Base-by-base conservation (phyloP, 2,888 invertebrate genomes). In the Nomada hirtipes region DNA sequence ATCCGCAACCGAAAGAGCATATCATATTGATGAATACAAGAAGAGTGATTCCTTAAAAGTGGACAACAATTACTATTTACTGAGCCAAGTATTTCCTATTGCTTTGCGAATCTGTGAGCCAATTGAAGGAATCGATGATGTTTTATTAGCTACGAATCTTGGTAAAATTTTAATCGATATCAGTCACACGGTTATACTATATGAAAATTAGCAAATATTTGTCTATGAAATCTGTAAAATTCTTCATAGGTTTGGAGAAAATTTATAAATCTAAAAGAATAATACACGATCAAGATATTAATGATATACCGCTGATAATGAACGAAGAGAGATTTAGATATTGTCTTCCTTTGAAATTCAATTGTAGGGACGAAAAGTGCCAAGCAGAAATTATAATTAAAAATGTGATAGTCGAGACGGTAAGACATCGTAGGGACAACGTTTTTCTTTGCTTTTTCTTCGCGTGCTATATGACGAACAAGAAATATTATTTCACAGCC, bases 71-170 rank as follows among this genome's bases (percentile, higher is more conserved):
- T 99, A 99, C 94, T 99, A 99, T 94, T 94, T 99, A 86, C 96
- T 97, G 0, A 97, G 98, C 91, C 99, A 99, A 94, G 96, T 99
- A 60, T 98, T 99, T 93, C 99, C 99, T 0, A 99, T 99, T 0
- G 97, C 99, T 82, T 96, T 98, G 44, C 96, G 99, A 86, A 96
- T 99, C 91, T 98, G 98, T 92, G 98, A 98, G 86, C 99, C 99
- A 0, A 97, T 99, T 61, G 98, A 98, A 86, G 98, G 98, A 15
- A 97, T 98, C 85, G 99, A 99, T 94, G 96, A 97, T 2, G 97
- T 97, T 69, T 95, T 97, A 83, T 96, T 99, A 82, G 99, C 99
- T 0, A 96, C 97, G 91, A 97, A 97, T 92, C 95, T 99, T 76
- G 99, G 99, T 89, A 79, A 76, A 42, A 23, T 67, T 74, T 75